Evolutionary conservation across 2,888 invertebrate genomes (phyloP), one percentile per base, ranked within the genome.

Genomic region (Dryobotodes eremita): DNA sequence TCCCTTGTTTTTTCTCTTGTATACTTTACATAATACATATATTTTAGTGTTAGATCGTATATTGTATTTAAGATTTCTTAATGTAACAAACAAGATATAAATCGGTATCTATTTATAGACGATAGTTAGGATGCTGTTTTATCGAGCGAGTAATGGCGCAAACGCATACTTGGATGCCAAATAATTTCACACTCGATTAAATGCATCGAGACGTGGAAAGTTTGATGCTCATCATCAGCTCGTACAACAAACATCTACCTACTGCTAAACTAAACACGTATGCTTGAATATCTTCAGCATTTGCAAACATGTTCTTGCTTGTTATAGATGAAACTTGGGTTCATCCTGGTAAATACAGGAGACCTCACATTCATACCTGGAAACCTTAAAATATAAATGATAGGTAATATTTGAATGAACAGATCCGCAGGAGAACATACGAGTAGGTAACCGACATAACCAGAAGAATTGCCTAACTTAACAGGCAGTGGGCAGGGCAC

Each of bases 101-200:
- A 0, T 20, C 36, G 1, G 11, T 62, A 81, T 59, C 64, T 79
- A 79, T 80, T 83, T 76, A 26, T 69, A 80, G 57, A 31, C 42
- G 68, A 64, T 57, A 64, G 62, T 75, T 57, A 80, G 36, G 46
- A 13, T 48, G 31, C 36, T 73, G 76, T 50, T 75, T 71, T 7
- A 80, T 70, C 42, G 75, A 64, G 69, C 70, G 71, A 62, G 61
- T 77, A 72, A 87, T 72, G 64, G 65, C 57, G 78, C 70, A 64
- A 31, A 64, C 79, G 65, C 71, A 79, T 69, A 66, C 62, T 59
- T 26, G 62, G 23, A 65, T 79, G 82, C 85, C 87, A 85, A 75
- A 76, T 66, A 77, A 48, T 87, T 75, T 65, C 42, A 77, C 82
- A 71, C 68, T 65, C 78, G 23, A 79, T 77, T 85, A 77, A 85